A percentile compares a stretch with the other conserved stretches of the same genome.
Conservation (phyloP, 2,113 vertebrate species). For the Ctenodactylus gundi region DNA sequence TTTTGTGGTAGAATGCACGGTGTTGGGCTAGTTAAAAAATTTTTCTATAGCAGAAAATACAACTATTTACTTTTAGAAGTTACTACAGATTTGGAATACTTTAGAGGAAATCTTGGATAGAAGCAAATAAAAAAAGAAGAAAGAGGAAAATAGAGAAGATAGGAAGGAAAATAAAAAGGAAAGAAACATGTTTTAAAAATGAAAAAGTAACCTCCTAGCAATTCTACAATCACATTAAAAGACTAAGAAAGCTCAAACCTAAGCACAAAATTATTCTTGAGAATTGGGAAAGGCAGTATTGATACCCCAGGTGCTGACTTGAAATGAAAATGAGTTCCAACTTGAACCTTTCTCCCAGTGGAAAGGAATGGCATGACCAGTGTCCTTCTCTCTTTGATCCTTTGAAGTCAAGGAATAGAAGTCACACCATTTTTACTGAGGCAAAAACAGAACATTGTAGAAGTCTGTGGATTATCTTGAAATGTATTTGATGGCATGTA, state of each 20-base stretch:
- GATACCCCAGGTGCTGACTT: background rate
- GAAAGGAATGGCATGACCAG: background rate
- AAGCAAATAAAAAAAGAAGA: background rate
- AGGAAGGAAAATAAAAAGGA: background rate
- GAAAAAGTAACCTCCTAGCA: background rate
- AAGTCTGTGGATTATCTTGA: background rate
- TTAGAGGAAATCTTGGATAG: background rate
- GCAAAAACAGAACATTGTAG: slow-evolving; percentile 16
- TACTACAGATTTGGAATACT: slow-evolving; percentile 13
- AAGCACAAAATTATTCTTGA: background rate
- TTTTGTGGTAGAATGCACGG: too few species aligned
- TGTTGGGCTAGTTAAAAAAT: background rate
- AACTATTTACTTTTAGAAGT: slow-evolving; percentile 7
- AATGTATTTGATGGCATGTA: background rate
- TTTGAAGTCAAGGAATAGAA: background rate
- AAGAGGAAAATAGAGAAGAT: background rate
- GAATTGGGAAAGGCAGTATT: background rate
- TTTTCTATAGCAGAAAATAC: background rate
- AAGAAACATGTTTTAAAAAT: background rate
- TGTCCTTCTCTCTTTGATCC: background rate
- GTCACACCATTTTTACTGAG: background rate
- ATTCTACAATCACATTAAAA: background rate
- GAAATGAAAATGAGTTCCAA: background rate
- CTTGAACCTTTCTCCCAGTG: background rate
- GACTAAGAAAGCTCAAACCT: background rate